These are phyloP conservation scores for Phyllotis vaccarum DNA, from an alignment of 2,797 vertebrate species.

Conservation along the genomic window DNA sequence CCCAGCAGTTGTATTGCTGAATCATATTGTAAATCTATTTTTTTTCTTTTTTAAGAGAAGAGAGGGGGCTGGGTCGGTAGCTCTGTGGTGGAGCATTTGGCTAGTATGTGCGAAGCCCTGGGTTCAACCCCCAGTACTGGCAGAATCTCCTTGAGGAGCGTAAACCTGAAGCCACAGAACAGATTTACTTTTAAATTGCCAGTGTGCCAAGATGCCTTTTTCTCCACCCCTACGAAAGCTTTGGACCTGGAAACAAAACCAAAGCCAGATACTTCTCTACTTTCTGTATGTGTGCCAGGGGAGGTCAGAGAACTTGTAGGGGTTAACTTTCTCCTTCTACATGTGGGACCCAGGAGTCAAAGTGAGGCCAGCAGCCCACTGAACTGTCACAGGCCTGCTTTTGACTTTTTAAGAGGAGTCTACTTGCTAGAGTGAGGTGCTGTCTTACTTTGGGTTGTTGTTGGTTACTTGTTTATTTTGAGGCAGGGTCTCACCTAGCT, in stretches of 20 bases:
- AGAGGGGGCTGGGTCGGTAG: not conserved
- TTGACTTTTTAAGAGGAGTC: not conserved
- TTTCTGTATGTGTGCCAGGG: not conserved
- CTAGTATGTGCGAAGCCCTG: not conserved
- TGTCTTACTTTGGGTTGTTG: not conserved
- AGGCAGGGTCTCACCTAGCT: not conserved
- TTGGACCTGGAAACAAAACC: not conserved
- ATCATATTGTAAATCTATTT: not conserved
- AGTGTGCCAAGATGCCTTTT: not conserved
- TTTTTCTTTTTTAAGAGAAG: not conserved
- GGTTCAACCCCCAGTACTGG: not conserved
- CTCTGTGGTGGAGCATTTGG: not conserved
- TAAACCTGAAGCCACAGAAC: not conserved
- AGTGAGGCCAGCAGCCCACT: not conserved
- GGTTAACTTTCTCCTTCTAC: not conserved
- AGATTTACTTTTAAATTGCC: not conserved
- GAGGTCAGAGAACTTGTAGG: not conserved
- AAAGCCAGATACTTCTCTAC: not conserved
- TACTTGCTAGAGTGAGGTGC: not conserved
- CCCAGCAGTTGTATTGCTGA: not conserved
- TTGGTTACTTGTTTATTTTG: not conserved
- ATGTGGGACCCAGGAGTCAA: not conserved
- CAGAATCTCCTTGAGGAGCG: not conserved
- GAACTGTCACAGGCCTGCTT: not conserved
- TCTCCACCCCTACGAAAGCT: not conserved